Conservation (phyloP, 2,797 vertebrate species). For the Hydrophis major region DNA sequence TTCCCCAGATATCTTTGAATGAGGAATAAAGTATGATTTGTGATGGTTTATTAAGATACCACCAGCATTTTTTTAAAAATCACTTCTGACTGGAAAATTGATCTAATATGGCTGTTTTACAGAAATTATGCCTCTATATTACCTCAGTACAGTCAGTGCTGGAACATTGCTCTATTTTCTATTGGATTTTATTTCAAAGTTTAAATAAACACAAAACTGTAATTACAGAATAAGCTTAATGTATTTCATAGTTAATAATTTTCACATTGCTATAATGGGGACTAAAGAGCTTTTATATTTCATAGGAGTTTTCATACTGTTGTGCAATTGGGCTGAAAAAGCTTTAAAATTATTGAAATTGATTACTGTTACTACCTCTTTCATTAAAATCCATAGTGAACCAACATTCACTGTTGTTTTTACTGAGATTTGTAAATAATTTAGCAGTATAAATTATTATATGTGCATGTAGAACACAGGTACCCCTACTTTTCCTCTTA, state of each 20-base stretch:
- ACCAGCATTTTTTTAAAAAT: background rate
- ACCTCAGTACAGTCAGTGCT: conserved; percentile 27
- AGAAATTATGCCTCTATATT: conserved; percentile 38
- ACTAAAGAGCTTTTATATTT: conserved; percentile 53
- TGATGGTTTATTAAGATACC: conserved; percentile 12
- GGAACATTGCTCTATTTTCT: conserved; percentile 37
- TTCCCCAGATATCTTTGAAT: background rate
- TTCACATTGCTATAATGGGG: conserved; percentile 50
- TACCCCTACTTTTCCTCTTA: background rate
- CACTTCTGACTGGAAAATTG: conserved; percentile 25
- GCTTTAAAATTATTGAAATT: conserved; percentile 58
- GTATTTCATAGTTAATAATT: conserved; percentile 58
- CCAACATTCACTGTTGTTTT: background rate
- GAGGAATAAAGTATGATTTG: background rate
- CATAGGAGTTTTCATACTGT: conserved; percentile 53
- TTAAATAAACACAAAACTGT: conserved; percentile 47
- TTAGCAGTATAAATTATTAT: background rate
- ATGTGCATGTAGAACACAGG: background rate
- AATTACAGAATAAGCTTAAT: conserved; percentile 51
- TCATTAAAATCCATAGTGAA: conserved; percentile 38
- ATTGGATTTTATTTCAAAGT: conserved; percentile 60
- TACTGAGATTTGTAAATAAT: conserved; percentile 23
- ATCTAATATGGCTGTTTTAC: conserved; percentile 27
- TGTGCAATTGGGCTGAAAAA: conserved; percentile 51
- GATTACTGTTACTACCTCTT: conserved; percentile 48